phyloP scores from a whole-genome alignment of 2,888 invertebrate genomes.

The Phoenoteleia sp. region DNA sequence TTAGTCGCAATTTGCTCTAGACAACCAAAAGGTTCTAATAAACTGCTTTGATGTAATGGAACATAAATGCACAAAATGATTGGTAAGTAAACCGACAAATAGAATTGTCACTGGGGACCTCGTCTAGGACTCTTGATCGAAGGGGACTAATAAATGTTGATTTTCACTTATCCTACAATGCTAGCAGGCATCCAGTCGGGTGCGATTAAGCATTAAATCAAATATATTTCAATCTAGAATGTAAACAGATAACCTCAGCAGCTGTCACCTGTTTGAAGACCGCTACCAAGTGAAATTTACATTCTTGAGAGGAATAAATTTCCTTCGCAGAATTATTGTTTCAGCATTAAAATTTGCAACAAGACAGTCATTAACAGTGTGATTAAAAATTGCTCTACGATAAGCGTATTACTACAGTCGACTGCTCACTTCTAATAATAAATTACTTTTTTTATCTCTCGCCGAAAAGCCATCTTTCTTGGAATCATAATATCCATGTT shows the following conservation, averaged over 20 bases:
- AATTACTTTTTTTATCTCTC: conserved; percentile 43
- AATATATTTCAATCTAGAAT: conserved; percentile 82
- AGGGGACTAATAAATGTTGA: conserved; percentile 77
- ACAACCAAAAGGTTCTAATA: neutral
- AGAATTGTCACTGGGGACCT: conserved; percentile 65
- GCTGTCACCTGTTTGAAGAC: conserved; percentile 52
- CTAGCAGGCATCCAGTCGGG: conserved; percentile 73
- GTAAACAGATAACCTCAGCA: conserved; percentile 76
- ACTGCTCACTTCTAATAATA: conserved; percentile 29
- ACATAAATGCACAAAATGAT: conserved; percentile 33
- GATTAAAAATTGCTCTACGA: neutral
- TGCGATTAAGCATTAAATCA: conserved; percentile 83
- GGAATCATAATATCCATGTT: conserved; percentile 51
- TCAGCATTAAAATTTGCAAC: neutral
- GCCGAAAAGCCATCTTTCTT: conserved; percentile 48
- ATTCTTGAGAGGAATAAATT: conserved; percentile 17
- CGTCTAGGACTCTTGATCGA: conserved; percentile 58
- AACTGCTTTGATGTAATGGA: conserved; percentile 18
- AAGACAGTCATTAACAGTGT: conserved; percentile 6
- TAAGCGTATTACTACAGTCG: neutral
- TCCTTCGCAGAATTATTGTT: neutral
- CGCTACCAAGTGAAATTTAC: conserved; percentile 14
- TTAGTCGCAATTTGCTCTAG: neutral
- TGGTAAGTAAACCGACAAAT: conserved; percentile 75
- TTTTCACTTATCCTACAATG: conserved; percentile 73